Conservation (phyloP, 2,797 vertebrate species). For the Cottoperca gobio region DNA sequence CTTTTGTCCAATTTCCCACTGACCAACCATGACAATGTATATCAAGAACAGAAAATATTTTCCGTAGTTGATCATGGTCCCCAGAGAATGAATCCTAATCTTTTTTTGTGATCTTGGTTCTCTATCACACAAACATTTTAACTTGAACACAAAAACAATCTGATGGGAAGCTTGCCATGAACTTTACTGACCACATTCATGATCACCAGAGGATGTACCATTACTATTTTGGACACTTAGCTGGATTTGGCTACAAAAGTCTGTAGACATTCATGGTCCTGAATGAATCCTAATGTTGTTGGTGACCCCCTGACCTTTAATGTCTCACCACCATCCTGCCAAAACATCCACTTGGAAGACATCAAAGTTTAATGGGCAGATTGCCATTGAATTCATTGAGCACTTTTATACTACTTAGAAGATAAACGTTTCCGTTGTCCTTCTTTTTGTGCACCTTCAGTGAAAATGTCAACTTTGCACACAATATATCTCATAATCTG, state of each 20-base stretch:
- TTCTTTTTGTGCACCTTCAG: conserved; percentile 2
- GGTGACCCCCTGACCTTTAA: not conserved
- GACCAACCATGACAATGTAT: not conserved
- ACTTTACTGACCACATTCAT: not conserved
- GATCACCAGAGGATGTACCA: not conserved
- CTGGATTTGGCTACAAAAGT: not conserved
- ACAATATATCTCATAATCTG: not conserved
- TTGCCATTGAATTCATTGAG: conserved; percentile 11
- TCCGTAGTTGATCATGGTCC: not conserved
- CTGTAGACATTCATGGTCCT: not conserved
- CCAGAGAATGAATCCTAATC: not conserved
- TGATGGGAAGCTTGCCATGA: not conserved
- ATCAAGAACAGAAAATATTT: not conserved
- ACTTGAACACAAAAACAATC: not conserved
- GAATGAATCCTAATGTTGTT: not conserved
- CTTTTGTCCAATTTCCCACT: not conserved
- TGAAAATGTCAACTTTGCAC: conserved; percentile 17
- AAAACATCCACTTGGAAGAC: conserved; percentile 8
- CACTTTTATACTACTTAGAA: not conserved
- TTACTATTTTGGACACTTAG: not conserved
- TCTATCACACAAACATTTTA: not conserved
- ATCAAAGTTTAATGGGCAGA: conserved; percentile 5
- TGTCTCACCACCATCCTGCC: not conserved
- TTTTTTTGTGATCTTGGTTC: not conserved
- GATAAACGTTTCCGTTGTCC: not conserved